These are phyloP conservation scores for Pluvianellus socialis DNA, from an alignment of 2,113 vertebrate genomes.

Conservation along the genomic window DNA sequence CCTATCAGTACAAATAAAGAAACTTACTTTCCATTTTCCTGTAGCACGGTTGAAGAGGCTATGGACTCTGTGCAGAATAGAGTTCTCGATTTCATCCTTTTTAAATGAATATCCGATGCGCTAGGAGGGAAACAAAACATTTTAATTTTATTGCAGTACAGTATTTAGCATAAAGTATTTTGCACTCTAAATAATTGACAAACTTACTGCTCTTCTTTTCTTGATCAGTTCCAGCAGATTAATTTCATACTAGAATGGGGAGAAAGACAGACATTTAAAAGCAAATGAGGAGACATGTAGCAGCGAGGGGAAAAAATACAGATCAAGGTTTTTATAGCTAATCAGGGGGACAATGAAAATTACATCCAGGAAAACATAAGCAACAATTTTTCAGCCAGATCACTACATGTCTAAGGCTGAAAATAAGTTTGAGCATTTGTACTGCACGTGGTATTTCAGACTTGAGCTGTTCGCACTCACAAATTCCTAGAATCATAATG, in stretches of 20 bases:
- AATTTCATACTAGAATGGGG: constrained; percentile 86
- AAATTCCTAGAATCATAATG: accelerated
- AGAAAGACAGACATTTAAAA: neutral
- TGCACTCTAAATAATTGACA: neutral
- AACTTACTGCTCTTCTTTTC: constrained; percentile 90
- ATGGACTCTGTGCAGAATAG: constrained; percentile 86
- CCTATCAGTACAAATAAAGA: neutral
- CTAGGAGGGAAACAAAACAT: constrained; percentile 59
- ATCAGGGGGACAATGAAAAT: neutral
- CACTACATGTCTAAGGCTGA: neutral
- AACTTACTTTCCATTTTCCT: constrained; percentile 91
- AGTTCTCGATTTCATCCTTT: constrained; percentile 90
- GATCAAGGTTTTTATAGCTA: neutral
- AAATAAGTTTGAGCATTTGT: neutral
- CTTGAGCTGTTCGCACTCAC: neutral
- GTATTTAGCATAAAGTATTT: neutral
- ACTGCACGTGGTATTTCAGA: neutral
- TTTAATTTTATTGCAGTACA: neutral
- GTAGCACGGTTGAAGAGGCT: constrained; percentile 86
- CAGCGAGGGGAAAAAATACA: neutral
- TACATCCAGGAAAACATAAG: neutral
- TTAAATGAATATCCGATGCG: constrained; percentile 90
- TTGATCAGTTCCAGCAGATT: constrained; percentile 91
- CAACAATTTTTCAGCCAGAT: neutral
- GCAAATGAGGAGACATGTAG: neutral